phyloP scores from a whole-genome alignment of 2,888 invertebrate species.

The Temnothorax ravouxi region DNA sequence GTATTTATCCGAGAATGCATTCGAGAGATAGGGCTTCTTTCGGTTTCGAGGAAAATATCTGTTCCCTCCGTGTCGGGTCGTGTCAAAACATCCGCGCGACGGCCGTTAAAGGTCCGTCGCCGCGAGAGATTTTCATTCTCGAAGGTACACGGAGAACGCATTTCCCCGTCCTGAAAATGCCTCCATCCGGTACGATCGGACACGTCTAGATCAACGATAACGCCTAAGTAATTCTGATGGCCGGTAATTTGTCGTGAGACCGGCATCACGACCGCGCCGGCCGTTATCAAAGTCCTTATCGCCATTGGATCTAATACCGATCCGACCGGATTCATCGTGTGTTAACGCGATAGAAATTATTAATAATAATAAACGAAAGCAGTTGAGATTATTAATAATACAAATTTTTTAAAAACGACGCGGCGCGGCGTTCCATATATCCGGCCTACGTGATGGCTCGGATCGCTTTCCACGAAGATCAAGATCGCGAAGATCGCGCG shows the following conservation, averaged over 20 bases:
- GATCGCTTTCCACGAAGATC: constrained; percentile 14
- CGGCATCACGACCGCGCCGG: constrained; percentile 47
- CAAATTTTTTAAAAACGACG: too few species aligned
- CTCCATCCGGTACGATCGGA: constrained; percentile 67
- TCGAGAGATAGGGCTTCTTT: constrained; percentile 30
- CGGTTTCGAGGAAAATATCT: constrained; percentile 20
- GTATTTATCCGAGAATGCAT: constrained; percentile 10
- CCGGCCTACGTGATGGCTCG: neutral
- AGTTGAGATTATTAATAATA: neutral
- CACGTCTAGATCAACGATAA: constrained; percentile 67
- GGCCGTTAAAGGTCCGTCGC: constrained; percentile 59
- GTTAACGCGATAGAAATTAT: neutral
- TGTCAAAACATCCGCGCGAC: constrained; percentile 40
- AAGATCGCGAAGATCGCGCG: neutral
- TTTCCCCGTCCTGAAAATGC: constrained; percentile 69
- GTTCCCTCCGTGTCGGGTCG: constrained; percentile 33
- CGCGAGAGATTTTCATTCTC: constrained; percentile 56
- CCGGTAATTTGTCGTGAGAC: constrained; percentile 69
- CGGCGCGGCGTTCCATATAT: constrained; percentile 22
- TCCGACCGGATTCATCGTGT: constrained; percentile 54
- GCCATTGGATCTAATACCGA: constrained; percentile 31
- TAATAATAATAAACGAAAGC: neutral
- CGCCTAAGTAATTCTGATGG: constrained; percentile 63
- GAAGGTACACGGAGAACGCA: constrained; percentile 58
- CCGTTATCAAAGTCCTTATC: constrained; percentile 66